Evolutionary conservation across 2,888 invertebrate species (phyloP).

Genomic region (Agrochola circellaris): DNA sequence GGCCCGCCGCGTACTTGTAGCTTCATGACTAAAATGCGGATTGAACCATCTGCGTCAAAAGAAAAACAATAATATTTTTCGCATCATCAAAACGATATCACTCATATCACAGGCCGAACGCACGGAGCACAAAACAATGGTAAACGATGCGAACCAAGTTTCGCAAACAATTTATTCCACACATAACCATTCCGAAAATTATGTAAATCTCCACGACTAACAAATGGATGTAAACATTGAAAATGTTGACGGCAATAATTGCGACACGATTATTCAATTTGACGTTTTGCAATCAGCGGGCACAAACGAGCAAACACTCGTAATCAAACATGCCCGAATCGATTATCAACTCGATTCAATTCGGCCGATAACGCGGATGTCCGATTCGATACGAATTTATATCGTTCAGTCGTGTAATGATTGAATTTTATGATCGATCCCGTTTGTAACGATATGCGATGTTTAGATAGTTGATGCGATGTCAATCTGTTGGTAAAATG

Average conservation of each 20-base stretch:
- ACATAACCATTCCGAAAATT: slow-evolving; percentile 66
- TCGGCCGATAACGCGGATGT: slow-evolving; percentile 69
- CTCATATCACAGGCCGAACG: slow-evolving; percentile 18
- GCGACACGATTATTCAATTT: slow-evolving; percentile 88
- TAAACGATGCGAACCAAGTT: slow-evolving; percentile 50
- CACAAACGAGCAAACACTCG: slow-evolving; percentile 87
- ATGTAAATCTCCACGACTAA: slow-evolving; percentile 76
- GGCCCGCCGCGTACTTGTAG: no score
- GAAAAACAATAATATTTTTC: slow-evolving; percentile 27
- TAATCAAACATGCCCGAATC: slow-evolving; percentile 85
- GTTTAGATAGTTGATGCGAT: slow-evolving; percentile 42
- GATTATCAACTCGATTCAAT: slow-evolving; percentile 84
- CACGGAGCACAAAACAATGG: slow-evolving; percentile 49
- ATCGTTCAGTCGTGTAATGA: slow-evolving; percentile 66
- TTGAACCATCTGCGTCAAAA: background rate
- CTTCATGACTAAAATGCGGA: no score
- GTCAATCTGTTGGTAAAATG: slow-evolving; percentile 16
- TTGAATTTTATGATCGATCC: slow-evolving; percentile 70
- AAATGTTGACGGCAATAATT: slow-evolving; percentile 84
- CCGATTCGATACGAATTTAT: slow-evolving; percentile 69
- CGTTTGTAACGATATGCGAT: slow-evolving; percentile 47
- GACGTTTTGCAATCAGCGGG: slow-evolving; percentile 89
- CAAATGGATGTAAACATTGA: slow-evolving; percentile 79
- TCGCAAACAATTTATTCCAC: slow-evolving; percentile 63
- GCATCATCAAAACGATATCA: slow-evolving; percentile 50